These are phyloP conservation scores for Psittacula cyanocephala DNA, from an alignment of 2,113 vertebrate genomes.

Conservation along the genomic window DNA sequence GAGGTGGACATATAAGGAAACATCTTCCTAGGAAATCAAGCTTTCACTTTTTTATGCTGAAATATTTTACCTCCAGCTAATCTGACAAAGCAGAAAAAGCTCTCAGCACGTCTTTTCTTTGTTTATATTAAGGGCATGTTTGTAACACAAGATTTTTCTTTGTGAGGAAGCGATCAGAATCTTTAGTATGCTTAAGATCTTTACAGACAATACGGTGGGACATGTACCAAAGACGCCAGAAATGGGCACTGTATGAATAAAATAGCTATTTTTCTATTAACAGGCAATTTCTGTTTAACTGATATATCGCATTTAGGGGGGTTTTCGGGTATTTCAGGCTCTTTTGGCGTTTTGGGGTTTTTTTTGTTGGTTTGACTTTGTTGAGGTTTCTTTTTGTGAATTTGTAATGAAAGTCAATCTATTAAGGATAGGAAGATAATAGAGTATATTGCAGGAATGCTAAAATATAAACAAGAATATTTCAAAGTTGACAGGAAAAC, in stretches of 20 bases:
- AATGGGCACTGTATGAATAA: neutral
- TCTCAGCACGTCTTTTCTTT: neutral
- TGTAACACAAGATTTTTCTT: neutral
- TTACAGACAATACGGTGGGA: neutral
- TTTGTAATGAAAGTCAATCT: slow-evolving; percentile 7
- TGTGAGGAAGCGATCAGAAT: neutral
- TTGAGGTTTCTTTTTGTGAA: neutral
- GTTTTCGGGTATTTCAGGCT: neutral
- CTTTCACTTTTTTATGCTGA: neutral
- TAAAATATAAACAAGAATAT: neutral
- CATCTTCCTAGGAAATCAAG: neutral
- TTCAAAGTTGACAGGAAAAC: neutral
- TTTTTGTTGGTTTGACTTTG: neutral
- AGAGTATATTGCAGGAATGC: neutral
- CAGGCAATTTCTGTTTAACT: neutral
- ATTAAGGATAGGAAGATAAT: slow-evolving; percentile 19
- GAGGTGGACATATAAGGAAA: neutral
- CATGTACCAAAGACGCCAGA: neutral
- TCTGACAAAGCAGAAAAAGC: neutral
- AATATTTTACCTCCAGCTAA: neutral
- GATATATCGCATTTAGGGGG: neutral
- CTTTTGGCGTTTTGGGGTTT: fast-evolving
- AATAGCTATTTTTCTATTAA: neutral
- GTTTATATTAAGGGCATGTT: neutral
- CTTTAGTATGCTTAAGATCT: neutral